Conservation (phyloP, 30 jellyfish, hydroid and myxozoan species). For the Aurelia aurita region DNA sequence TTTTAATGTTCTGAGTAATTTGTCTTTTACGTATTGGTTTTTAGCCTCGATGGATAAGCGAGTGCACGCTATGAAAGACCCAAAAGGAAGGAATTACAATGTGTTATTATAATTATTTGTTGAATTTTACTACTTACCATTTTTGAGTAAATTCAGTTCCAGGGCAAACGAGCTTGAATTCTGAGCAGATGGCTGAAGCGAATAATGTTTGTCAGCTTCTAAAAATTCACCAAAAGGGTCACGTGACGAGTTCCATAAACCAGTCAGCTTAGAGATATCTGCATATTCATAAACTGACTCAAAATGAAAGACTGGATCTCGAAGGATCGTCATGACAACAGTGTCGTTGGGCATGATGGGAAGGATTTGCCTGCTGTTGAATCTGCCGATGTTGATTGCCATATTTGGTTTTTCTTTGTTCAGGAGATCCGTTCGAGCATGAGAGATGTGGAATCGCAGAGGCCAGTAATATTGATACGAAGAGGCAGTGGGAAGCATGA, state of each 20-base stretch:
- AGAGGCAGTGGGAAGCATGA: slow-evolving; percentile 86
- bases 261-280: slow-evolving; percentile 78
- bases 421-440: slow-evolving; percentile 76
- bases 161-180: slow-evolving; percentile 42
- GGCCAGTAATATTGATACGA: slow-evolving; percentile 96
- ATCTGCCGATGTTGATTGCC: slow-evolving; percentile 83
- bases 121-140: slow-evolving; percentile 36
- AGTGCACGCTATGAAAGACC: no score
- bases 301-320: slow-evolving; percentile 88
- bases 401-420: slow-evolving; percentile 89
- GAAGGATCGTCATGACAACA: slow-evolving; percentile 67
- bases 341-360: slow-evolving; percentile 82
- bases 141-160: slow-evolving; percentile 59
- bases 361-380: slow-evolving; percentile 57
- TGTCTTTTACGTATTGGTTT: no score
- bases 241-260: slow-evolving; percentile 58
- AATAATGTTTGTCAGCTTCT: slow-evolving; percentile 66
- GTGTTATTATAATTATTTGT: no score
- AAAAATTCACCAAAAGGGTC: slow-evolving; percentile 73
- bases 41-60: no score
- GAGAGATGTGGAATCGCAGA: slow-evolving; percentile 88
- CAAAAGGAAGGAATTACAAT: no score
- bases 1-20: no score
- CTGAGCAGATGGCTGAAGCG: slow-evolving; percentile 36
- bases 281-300: slow-evolving; percentile 89